phyloP scores from a whole-genome alignment of 2,797 vertebrate genomes.

The Crenichthys baileyi region DNA sequence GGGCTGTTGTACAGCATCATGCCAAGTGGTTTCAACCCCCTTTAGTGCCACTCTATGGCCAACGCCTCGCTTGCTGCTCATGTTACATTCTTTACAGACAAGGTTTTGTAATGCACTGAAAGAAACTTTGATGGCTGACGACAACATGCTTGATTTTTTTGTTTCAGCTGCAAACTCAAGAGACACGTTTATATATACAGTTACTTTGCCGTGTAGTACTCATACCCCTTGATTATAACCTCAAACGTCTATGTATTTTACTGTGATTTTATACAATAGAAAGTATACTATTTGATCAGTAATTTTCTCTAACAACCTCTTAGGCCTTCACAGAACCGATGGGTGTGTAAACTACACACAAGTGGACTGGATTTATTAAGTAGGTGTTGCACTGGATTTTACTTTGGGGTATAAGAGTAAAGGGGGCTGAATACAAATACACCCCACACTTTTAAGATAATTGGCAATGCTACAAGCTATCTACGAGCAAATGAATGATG shows the following conservation, averaged over 20 bases:
- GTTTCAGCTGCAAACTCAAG: slow-evolving; percentile 32
- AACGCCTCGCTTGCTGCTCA: slow-evolving; percentile 73
- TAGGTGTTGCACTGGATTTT: too few relatives aligned
- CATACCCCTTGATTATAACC: not conserved
- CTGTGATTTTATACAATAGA: not conserved
- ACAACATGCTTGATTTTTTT: slow-evolving; percentile 33
- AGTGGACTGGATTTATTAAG: too few relatives aligned
- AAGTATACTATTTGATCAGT: not conserved
- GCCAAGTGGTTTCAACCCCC: slow-evolving; percentile 79
- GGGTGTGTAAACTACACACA: too few relatives aligned
- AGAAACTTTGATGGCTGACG: slow-evolving; percentile 58
- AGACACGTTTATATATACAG: too few relatives aligned
- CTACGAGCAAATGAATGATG: too few relatives aligned
- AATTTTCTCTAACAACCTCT: too few relatives aligned
- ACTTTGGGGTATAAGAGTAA: too few relatives aligned
- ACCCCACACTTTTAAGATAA: too few relatives aligned
- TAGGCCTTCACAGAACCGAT: too few relatives aligned
- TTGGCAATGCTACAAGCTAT: too few relatives aligned
- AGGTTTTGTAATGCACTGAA: slow-evolving; percentile 58
- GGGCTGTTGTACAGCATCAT: slow-evolving; percentile 80
- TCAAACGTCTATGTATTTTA: not conserved
- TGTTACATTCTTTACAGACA: slow-evolving; percentile 72
- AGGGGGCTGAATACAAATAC: too few relatives aligned
- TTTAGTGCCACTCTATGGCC: slow-evolving; percentile 77
- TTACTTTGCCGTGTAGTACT: too few relatives aligned